Percentiles rank a stretch among this genome's conserved stretches.
These are phyloP conservation scores for Sitophilus oryzae DNA, from an alignment of 1,140 invertebrate species.

Conservation along the genomic window DNA sequence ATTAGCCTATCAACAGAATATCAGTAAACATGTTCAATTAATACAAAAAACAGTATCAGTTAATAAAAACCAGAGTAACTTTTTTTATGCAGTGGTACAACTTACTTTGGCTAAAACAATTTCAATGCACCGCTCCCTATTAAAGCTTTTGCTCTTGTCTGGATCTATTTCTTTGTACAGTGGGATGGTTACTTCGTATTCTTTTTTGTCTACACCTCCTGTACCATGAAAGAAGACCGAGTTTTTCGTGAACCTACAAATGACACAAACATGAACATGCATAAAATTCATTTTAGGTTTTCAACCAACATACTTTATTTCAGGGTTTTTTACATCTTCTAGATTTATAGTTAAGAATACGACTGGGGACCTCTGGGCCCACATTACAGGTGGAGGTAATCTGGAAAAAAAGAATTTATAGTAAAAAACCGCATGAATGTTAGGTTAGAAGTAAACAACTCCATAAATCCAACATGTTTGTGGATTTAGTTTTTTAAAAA, in stretches of 20 bases:
- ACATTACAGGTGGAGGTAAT: conserved; percentile 71
- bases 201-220: conserved; percentile 78
- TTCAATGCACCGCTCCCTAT: conserved; percentile 67
- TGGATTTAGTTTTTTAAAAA: no score
- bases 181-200: conserved; percentile 78
- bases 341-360: conserved; percentile 84
- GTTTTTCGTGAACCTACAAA: conserved; percentile 65
- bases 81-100: no score
- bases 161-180: conserved; percentile 77
- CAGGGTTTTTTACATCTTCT: conserved; percentile 82
- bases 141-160: conserved; percentile 63
- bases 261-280: neutral
- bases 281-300: neutral
- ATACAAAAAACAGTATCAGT: neutral
- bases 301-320: conserved; percentile 53
- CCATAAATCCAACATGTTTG: no score
- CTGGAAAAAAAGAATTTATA: conserved; percentile 28
- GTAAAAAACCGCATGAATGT: no score
- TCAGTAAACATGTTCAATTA: neutral
- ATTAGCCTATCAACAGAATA: conserved; percentile 46
- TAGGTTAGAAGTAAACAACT: conserved; percentile 25
- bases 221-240: conserved; percentile 78
- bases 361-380: conserved; percentile 80
- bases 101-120: conserved; percentile 58
- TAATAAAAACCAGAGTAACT: no score